Evolutionary conservation across 2,888 invertebrate species (phyloP).

Genomic region (Galeruca laticollis): DNA sequence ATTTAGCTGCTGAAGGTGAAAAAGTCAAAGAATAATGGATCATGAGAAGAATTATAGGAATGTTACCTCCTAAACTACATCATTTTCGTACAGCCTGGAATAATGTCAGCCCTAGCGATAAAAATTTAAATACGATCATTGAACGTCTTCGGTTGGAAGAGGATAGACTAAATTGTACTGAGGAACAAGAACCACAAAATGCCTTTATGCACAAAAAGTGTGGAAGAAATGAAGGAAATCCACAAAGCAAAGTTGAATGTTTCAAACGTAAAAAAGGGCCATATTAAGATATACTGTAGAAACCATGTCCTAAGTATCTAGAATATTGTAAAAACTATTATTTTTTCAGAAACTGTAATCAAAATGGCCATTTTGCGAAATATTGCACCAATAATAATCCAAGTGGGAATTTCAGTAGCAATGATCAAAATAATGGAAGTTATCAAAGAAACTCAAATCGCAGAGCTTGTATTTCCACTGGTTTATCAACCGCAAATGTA

Average conservation of each 20-base stretch:
- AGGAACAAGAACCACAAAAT: too few species aligned
- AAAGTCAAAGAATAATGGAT: too few species aligned
- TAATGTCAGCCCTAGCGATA: neutral
- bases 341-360: too few species aligned
- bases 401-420: constrained; percentile 19
- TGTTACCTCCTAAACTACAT: constrained; percentile 22
- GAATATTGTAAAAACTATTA: constrained; percentile 22
- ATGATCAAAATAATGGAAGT: constrained; percentile 22
- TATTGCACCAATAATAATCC: constrained; percentile 12
- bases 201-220: constrained; percentile 15
- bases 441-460: constrained; percentile 13
- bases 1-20: too few species aligned
- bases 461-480: constrained; percentile 28
- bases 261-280: too few species aligned
- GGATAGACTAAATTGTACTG: too few species aligned
- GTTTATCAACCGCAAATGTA: constrained; percentile 35
- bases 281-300: constrained; percentile 24
- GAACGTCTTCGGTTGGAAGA: too few species aligned
- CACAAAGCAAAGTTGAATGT: constrained; percentile 11
- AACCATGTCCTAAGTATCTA: constrained; percentile 20
- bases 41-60: constrained; percentile 23
- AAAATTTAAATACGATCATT: too few species aligned
- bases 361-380: constrained; percentile 22
- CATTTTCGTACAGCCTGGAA: neutral
- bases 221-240: constrained; percentile 15